Evolutionary conservation across 2,797 vertebrate species (phyloP).

Genomic region (Heliangelus exortis): DNA sequence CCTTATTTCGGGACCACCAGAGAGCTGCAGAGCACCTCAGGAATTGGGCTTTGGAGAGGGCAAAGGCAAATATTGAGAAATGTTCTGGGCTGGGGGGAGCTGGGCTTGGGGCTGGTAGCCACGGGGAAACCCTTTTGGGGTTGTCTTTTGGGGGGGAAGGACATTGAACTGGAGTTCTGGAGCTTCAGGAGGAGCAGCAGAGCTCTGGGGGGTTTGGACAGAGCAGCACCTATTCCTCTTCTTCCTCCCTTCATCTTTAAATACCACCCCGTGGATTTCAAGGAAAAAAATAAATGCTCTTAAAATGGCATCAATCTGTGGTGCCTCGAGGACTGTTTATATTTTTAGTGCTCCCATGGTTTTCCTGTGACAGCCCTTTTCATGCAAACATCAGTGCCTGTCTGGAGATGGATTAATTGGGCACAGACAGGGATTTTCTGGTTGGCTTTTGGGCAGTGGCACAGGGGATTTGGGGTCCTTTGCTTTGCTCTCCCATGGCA

Average conservation of each 20-base stretch:
- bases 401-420: too few relatives aligned
- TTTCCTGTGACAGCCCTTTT: background rate
- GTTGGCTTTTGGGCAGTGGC: background rate
- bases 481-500: fast-evolving
- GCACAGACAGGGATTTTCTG: background rate
- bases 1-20: conserved; percentile 68
- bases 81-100: background rate
- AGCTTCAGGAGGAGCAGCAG: conserved; percentile 42
- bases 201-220: conserved; percentile 13
- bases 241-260: conserved; percentile 32
- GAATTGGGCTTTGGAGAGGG: conserved; percentile 26
- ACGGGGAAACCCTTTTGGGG: background rate
- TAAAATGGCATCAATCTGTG: conserved; percentile 5
- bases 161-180: background rate
- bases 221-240: background rate
- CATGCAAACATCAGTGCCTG: background rate
- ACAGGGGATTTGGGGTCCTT: background rate
- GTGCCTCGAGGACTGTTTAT: conserved; percentile 26
- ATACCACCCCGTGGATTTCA: background rate
- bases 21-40: conserved; percentile 1
- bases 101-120: background rate
- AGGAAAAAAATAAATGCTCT: conserved; percentile 43
- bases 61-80: conserved; percentile 44
- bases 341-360: background rate
- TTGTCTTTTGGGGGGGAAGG: background rate